Conservation (phyloP, 2,888 invertebrate genomes). For the Cryptus viduatorius region DNA sequence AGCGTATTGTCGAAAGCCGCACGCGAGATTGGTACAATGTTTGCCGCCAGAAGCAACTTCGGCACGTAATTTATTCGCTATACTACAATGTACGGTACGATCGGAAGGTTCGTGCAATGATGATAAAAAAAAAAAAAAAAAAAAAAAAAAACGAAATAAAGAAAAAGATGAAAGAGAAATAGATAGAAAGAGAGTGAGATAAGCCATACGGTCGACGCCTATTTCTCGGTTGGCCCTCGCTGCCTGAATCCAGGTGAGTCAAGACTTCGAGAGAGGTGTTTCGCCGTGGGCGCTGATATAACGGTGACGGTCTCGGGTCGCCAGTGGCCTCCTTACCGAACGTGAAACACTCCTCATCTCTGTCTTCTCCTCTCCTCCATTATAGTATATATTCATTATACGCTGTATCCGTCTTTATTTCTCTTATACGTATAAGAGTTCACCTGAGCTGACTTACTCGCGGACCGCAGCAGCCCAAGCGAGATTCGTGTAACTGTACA, state of each 20-base stretch:
- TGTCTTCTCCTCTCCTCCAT: conserved; percentile 36
- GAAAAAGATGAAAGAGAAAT: not conserved
- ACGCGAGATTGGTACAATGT: conserved; percentile 55
- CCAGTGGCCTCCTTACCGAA: conserved; percentile 81
- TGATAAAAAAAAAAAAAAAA: conserved; percentile 7
- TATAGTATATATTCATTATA: conserved; percentile 23
- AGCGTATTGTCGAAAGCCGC: conserved; percentile 72
- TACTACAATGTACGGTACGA: not conserved
- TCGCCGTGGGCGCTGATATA: conserved; percentile 82
- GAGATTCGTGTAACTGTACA: conserved; percentile 70
- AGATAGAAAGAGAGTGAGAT: conserved; percentile 10
- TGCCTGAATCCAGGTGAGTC: conserved; percentile 76
- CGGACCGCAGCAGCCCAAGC: conserved; percentile 58
- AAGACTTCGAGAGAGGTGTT: conserved; percentile 72
- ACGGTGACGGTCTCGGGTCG: conserved; percentile 81
- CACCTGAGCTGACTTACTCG: conserved; percentile 34
- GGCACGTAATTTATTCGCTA: not conserved
- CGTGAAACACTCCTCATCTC: conserved; percentile 63
- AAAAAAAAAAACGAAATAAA: not conserved
- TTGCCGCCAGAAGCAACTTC: conserved; percentile 2
- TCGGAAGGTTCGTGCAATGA: not conserved
- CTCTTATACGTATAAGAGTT: conserved; percentile 27
- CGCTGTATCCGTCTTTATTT: conserved; percentile 18
- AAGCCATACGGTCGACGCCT: conserved; percentile 25
- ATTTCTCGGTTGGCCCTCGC: conserved; percentile 35